These are phyloP conservation scores for Ctenopoma multispine DNA, from an alignment of 2,797 vertebrate species.

Conservation along the genomic window DNA sequence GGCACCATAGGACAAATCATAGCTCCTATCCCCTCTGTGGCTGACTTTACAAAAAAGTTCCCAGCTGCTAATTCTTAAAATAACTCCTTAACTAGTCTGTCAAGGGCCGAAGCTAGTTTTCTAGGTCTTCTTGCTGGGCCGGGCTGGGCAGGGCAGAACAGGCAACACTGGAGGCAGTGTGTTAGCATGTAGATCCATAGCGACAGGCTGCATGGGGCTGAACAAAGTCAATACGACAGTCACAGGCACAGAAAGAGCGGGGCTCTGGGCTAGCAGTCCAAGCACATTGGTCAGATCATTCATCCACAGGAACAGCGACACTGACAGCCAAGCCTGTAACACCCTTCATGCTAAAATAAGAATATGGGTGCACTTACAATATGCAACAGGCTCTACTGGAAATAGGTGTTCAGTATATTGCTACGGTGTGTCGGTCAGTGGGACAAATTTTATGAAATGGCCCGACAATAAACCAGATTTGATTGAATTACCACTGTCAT, in stretches of 20 bases:
- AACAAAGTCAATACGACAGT: slow-evolving; percentile 99
- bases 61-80: slow-evolving; percentile 72
- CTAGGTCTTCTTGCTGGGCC: slow-evolving; percentile 46
- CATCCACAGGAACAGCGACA: slow-evolving; percentile 88
- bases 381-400: slow-evolving; percentile 43
- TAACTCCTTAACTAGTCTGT: slow-evolving; percentile 57
- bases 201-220: slow-evolving; percentile 92
- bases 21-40: slow-evolving; percentile 38
- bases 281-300: slow-evolving; percentile 98
- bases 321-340: slow-evolving; percentile 90
- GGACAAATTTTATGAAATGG: background rate
- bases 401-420: slow-evolving; percentile 5
- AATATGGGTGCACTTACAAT: slow-evolving; percentile 31
- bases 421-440: background rate
- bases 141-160: slow-evolving; percentile 49
- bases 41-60: slow-evolving; percentile 38
- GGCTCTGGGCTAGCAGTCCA: slow-evolving; percentile 97
- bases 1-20: slow-evolving; percentile 59
- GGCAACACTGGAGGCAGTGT: slow-evolving; percentile 87
- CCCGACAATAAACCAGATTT: no score
- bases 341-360: slow-evolving; percentile 73
- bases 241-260: slow-evolving; percentile 91
- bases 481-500: no score
- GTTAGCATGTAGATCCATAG: slow-evolving; percentile 94
- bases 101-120: slow-evolving; percentile 49